These are phyloP conservation scores for Theristus sp. DNA, from an alignment of 2,888 invertebrate species.

Conservation along the genomic window DNA sequence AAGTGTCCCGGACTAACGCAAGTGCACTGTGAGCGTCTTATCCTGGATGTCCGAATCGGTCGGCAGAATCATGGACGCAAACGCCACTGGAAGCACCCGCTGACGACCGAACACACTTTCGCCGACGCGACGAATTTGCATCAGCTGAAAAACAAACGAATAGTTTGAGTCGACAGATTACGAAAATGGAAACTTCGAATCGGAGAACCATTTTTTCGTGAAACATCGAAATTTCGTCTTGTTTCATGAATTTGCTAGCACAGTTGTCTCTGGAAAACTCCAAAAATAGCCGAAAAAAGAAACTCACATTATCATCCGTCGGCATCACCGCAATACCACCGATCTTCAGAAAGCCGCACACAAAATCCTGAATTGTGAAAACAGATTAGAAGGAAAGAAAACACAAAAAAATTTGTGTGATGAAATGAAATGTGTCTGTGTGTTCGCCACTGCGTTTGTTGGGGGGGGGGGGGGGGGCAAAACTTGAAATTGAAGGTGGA, in stretches of 20 bases:
- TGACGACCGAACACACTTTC: conserved; percentile 45
- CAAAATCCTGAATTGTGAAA: not conserved
- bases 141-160: conserved; percentile 41
- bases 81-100: conserved; percentile 54
- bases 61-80: conserved; percentile 49
- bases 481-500: no score
- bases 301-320: conserved; percentile 45
- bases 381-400: no score
- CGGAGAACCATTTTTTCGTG: no score
- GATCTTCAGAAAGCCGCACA: conserved; percentile 44
- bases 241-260: not conserved
- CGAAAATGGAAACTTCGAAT: no score
- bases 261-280: not conserved
- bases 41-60: conserved; percentile 19
- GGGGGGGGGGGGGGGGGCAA: no score
- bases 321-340: conserved; percentile 70
- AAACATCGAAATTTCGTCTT: not conserved
- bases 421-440: no score
- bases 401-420: no score
- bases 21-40: conserved; percentile 28
- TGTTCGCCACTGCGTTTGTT: no score
- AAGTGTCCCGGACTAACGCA: conserved; percentile 39
- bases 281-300: not conserved
- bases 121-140: conserved; percentile 48
- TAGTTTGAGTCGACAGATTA: no score